Conservation (phyloP, 2,888 invertebrate genomes). For the Stenoptilia bipunctidactyla region DNA sequence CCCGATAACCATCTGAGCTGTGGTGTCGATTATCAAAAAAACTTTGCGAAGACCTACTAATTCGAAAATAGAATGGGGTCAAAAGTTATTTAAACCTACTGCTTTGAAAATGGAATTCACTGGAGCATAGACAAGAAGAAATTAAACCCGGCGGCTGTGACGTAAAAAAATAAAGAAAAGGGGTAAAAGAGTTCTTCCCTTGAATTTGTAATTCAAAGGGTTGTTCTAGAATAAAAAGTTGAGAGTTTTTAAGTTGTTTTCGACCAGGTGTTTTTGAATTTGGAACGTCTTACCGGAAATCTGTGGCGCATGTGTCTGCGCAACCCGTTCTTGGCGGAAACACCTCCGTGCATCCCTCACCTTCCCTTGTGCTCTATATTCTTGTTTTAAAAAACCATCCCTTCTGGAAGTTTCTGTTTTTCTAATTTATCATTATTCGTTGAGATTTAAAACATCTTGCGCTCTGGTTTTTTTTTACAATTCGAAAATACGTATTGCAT, state of each 20-base stretch:
- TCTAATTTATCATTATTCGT: conserved; percentile 6
- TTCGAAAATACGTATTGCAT: no score
- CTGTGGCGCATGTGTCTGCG: conserved; percentile 56
- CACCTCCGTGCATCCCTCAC: conserved; percentile 51
- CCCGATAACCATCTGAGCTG: conserved; percentile 33
- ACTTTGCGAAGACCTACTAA: conserved; percentile 28
- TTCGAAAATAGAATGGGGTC: conserved; percentile 35
- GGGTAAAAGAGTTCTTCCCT: conserved; percentile 49
- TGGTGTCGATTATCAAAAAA: conserved; percentile 19
- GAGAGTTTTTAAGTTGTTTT: conserved; percentile 40
- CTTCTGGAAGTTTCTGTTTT: conserved; percentile 12
- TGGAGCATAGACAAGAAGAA: conserved; percentile 34
- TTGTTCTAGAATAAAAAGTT: conserved; percentile 46
- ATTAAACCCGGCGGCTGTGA: conserved; percentile 18
- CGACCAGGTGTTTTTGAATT: conserved; percentile 54
- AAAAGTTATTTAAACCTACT: conserved; percentile 23
- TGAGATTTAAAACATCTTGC: background rate
- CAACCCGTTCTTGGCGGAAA: conserved; percentile 60
- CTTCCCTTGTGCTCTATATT: conserved; percentile 28
- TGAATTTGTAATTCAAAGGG: conserved; percentile 41
- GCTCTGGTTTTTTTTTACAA: no score
- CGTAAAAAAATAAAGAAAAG: conserved; percentile 35
- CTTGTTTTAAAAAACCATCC: conserved; percentile 39
- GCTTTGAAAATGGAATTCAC: conserved; percentile 23
- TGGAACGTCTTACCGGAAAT: conserved; percentile 48